Conservation (phyloP, 2,113 vertebrate genomes). For the Zosterops lateralis region DNA sequence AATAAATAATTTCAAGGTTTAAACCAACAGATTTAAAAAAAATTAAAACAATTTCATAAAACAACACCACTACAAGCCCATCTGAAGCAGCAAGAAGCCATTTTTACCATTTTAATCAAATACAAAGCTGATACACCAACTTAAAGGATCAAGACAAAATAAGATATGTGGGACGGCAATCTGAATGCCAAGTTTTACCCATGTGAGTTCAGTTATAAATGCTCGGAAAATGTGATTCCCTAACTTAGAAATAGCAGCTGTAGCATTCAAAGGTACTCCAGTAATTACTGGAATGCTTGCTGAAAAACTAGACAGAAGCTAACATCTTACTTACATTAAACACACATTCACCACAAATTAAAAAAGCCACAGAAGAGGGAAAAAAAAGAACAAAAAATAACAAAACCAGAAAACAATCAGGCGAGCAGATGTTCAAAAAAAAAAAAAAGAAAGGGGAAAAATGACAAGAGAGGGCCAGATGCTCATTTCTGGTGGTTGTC, state of each 20-base stretch:
- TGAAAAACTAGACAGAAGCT: slow-evolving; percentile 59
- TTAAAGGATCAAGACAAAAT: slow-evolving; percentile 58
- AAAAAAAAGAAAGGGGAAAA: background rate
- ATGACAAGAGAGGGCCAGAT: background rate
- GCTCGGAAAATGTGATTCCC: slow-evolving; percentile 50
- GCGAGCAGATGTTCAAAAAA: slow-evolving; percentile 30
- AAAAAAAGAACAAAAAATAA: background rate
- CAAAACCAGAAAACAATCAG: slow-evolving; percentile 34
- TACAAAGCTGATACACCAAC: background rate
- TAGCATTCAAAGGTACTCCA: slow-evolving; percentile 53
- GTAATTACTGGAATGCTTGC: slow-evolving; percentile 56
- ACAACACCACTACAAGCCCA: background rate
- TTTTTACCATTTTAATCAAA: slow-evolving; percentile 40
- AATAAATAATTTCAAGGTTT: background rate
- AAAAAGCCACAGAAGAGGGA: slow-evolving; percentile 35
- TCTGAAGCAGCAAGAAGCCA: background rate
- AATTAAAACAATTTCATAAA: background rate
- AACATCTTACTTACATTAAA: slow-evolving; percentile 68
- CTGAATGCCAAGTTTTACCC: slow-evolving; percentile 41
- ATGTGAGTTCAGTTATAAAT: slow-evolving; percentile 50
- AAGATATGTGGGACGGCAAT: slow-evolving; percentile 26
- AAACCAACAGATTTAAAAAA: background rate
- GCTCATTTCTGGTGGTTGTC: background rate
- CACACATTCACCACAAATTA: slow-evolving; percentile 52
- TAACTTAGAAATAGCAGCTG: slow-evolving; percentile 53